Evolutionary conservation across 2,113 vertebrate species (phyloP), one percentile per base, ranked within the genome.

Genomic region (Pachycephala philippinensis): DNA sequence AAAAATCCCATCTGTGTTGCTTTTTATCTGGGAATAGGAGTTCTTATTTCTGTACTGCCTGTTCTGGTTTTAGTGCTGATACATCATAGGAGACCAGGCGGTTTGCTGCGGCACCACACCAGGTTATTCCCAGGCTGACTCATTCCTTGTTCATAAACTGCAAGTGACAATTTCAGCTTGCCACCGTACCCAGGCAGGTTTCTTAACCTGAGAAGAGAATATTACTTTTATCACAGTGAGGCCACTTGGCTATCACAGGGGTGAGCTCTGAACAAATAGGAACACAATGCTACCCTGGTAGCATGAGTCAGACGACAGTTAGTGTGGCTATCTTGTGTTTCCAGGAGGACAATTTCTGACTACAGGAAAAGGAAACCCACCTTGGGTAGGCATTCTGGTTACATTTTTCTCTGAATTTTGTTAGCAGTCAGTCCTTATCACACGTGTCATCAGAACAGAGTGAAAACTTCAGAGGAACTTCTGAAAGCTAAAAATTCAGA

Each of bases 361-460:
- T 77, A 94, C 93, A 90, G 93, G 83, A 96, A 98, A 93, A 97
- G 97, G 98, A 99, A 99, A 98, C 93, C 94, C 95, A 91, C 86
- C 74, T n/a, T 40, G 65, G 96, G 98, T 97, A 98, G 95, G 95
- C 88, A 21, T 79, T 95, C 42, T 94, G 98, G 97, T 98, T 98
- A 98, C 52, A 50, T 52, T 93, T 93, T 99, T 99, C 98, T 98
- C 81, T 95, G 98, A 99, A 99, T 95, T 95, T 71, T 96, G 42
- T 70, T 81, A 91, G 63, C 65, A 88, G 45, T 71, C 65, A 83
- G 82, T 63, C 15, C 70, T 95, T 96, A 96, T 95, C 92, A 3
- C 56, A 15, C 13, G 17, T 89, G 33, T 50, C 63, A 97, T 96
- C 94, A 89, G 82, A 95, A 85, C 88, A 96, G 52, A 81, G 60